Evolutionary conservation across 2,113 vertebrate genomes (phyloP).

Genomic region (Ailuropoda melanoleuca): DNA sequence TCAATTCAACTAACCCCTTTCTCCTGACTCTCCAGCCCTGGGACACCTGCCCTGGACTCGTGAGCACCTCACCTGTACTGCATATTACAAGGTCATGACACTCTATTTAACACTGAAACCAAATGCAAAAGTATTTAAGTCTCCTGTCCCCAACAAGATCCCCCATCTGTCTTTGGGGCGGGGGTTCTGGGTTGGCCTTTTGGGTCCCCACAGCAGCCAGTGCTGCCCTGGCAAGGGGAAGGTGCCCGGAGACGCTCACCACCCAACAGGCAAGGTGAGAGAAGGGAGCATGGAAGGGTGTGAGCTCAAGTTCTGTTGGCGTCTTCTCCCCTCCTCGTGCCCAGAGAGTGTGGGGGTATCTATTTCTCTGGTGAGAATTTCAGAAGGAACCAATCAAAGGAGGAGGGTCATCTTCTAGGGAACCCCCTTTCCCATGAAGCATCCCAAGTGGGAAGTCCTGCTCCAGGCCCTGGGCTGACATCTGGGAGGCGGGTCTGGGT

Average conservation of each 20-base stretch:
- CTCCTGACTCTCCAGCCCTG: background rate
- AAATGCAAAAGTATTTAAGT: rapidly evolving
- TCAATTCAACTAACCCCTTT: rapidly evolving
- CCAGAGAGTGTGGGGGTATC: background rate
- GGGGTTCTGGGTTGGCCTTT: background rate
- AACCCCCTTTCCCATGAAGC: too few relatives aligned
- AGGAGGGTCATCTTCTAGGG: background rate
- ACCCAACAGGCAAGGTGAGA: too few relatives aligned
- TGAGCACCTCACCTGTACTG: rapidly evolving
- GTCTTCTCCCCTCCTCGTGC: background rate
- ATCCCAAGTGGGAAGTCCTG: too few relatives aligned
- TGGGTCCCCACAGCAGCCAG: background rate
- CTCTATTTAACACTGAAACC: background rate
- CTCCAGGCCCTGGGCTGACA: background rate
- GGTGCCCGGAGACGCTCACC: rapidly evolving
- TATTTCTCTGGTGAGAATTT: background rate
- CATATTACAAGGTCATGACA: rapidly evolving
- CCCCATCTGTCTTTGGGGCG: background rate
- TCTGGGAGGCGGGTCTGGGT: background rate
- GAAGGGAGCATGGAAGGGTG: background rate
- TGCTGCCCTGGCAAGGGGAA: rapidly evolving
- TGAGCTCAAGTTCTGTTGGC: rapidly evolving
- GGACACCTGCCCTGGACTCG: background rate
- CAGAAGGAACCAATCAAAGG: background rate
- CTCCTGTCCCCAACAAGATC: background rate